Evolutionary conservation across 2,888 invertebrate species (phyloP).

Genomic region (Dolichopus griseipennis): DNA sequence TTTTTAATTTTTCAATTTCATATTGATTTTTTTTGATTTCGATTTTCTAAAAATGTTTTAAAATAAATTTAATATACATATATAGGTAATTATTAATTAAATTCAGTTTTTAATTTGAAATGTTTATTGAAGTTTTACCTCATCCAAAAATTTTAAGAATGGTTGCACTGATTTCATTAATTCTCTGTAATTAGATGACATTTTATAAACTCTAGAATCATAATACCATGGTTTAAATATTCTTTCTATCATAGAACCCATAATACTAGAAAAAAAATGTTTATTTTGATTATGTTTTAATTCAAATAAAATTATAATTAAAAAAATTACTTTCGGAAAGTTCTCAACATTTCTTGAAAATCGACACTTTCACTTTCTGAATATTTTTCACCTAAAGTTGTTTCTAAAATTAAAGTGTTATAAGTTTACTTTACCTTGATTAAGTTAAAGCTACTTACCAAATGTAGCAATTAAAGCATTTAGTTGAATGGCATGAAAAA

Average conservation of each 20-base stretch:
- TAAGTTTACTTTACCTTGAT: too few species aligned
- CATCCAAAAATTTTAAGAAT: background rate
- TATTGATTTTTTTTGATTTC: background rate
- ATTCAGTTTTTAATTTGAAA: too few species aligned
- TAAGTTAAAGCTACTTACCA: conserved; percentile 29
- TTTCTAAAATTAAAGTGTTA: background rate
- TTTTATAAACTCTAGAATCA: background rate
- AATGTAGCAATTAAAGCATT: conserved; percentile 33
- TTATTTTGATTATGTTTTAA: too few species aligned
- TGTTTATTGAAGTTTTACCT: background rate
- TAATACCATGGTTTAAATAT: conserved; percentile 2
- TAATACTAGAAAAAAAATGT: background rate
- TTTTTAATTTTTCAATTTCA: background rate
- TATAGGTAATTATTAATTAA: too few species aligned
- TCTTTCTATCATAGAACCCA: background rate
- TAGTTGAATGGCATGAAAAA: background rate
- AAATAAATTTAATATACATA: background rate
- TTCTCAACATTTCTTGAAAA: background rate
- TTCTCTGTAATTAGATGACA: background rate
- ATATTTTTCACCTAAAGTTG: background rate
- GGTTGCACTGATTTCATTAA: background rate
- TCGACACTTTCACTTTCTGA: background rate
- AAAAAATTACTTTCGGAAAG: background rate
- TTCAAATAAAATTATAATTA: background rate
- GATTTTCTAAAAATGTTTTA: background rate